Evolutionary conservation across 1,140 invertebrate species (phyloP).

Genomic region (Oscheius sp.): DNA sequence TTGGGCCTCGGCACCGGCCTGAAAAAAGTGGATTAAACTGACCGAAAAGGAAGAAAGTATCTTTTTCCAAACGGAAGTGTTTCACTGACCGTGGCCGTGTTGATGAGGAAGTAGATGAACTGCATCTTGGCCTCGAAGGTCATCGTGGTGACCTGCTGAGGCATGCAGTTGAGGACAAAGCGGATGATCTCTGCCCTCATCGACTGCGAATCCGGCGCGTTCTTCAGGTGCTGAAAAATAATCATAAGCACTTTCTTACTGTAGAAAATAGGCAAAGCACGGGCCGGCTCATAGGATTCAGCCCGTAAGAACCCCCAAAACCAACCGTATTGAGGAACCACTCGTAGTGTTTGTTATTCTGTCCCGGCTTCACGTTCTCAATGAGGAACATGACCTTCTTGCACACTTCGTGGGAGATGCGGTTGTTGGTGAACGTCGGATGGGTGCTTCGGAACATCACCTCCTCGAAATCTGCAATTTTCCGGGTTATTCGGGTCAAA

Average conservation of each 20-base stretch:
- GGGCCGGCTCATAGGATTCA: neutral
- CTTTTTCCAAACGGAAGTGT: neutral
- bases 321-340: conserved; percentile 4
- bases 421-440: neutral
- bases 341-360: neutral
- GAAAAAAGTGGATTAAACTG: neutral
- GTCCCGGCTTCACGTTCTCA: neutral
- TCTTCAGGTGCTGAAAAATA: neutral
- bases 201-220: neutral
- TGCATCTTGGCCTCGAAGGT: conserved; percentile 8
- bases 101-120: conserved; percentile 1
- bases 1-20: neutral
- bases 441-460: neutral
- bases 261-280: neutral
- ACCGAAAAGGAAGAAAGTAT: neutral
- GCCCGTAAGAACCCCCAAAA: neutral
- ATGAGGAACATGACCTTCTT: neutral
- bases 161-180: neutral
- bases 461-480: conserved; percentile 15
- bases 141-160: neutral
- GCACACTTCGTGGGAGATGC: neutral
- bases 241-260: neutral
- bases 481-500: too few species aligned
- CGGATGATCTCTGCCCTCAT: conserved; percentile 9
- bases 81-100: neutral